These are phyloP conservation scores for Xyliphius kryptos DNA, from an alignment of 2,113 vertebrate species.

Conservation along the genomic window DNA sequence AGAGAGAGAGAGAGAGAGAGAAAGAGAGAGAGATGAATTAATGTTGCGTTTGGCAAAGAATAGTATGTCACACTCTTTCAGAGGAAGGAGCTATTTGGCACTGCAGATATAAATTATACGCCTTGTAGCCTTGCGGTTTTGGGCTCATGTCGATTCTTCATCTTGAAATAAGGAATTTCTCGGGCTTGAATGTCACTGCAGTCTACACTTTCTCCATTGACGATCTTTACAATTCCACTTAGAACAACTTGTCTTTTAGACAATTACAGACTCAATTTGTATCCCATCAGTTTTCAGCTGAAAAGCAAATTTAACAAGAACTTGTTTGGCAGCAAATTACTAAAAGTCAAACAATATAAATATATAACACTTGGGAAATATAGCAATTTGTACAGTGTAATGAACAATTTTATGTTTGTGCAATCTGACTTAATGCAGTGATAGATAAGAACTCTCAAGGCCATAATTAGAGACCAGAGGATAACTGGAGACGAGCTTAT, in stretches of 20 bases:
- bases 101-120: constrained; percentile 64
- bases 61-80: constrained; percentile 53
- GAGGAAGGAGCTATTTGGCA: constrained; percentile 58
- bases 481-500: no score
- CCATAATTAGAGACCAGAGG: no score
- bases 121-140: constrained; percentile 48
- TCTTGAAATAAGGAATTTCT: constrained; percentile 39
- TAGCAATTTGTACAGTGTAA: no score
- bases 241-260: constrained; percentile 3
- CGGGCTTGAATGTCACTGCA: constrained; percentile 5
- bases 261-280: not conserved
- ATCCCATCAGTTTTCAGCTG: not conserved
- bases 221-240: not conserved
- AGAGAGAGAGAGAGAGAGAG: no score
- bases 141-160: constrained; percentile 45
- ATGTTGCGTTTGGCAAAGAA: constrained; percentile 62
- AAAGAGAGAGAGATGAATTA: constrained; percentile 10
- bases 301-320: constrained; percentile 24
- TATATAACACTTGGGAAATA: constrained; percentile 3
- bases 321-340: constrained; percentile 13
- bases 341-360: constrained; percentile 10
- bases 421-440: no score
- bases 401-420: no score
- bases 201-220: no score
- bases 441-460: no score